Evolutionary conservation across 2,888 invertebrate species (phyloP), one percentile per base, ranked within the genome.

Genomic region (Pristionchus maxplancki): DNA sequence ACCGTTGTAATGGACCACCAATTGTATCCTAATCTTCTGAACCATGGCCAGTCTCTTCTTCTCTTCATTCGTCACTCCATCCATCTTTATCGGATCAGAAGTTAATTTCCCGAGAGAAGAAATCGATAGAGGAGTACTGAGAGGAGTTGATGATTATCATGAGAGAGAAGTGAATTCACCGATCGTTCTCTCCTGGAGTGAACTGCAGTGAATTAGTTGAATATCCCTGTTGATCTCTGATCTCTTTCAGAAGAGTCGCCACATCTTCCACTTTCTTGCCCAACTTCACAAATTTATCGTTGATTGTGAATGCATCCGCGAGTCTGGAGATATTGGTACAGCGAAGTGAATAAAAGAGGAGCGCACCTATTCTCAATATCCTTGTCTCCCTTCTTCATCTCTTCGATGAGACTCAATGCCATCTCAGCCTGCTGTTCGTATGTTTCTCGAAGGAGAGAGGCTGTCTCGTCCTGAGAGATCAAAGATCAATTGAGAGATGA

Each of bases 221-320:
- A 53, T 83, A 91, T 13, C 90, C 90, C 53, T 91, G 90, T 28
- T 44, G 31, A 24, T 34, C 84, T 37, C 91, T 37, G 13, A 85
- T 89, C 44, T 90, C 88, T 17, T 81, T 44, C 34, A 91, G 82
- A 0, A 71, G 40, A 17, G 82, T 85, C 20, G 87, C 89, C 50
- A 88, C 64, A 17, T 82, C 82, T 50, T 90, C 89, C 58, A 90
- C 50, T 67, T 89, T 64, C 34, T 64, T 9, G 1, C 89, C 87
- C 71, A 87, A 15, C 28, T 20, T 28, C 6, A 87, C 8, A n/a
- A 87, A 87, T 34, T 71, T 71, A 1, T 44, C 87, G 87, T 87
- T 71, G 15, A 40, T 17, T 34, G 17, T n/a, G n/a, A 53, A 87
- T 0, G 87, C 87, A 62, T 74, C 53, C 5, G 67, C 34, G 11